These are phyloP conservation scores for crab-eating macaque (Macaca fascicularis) DNA, from an alignment of 2,113 vertebrate species.

Conservation along the genomic window DNA sequence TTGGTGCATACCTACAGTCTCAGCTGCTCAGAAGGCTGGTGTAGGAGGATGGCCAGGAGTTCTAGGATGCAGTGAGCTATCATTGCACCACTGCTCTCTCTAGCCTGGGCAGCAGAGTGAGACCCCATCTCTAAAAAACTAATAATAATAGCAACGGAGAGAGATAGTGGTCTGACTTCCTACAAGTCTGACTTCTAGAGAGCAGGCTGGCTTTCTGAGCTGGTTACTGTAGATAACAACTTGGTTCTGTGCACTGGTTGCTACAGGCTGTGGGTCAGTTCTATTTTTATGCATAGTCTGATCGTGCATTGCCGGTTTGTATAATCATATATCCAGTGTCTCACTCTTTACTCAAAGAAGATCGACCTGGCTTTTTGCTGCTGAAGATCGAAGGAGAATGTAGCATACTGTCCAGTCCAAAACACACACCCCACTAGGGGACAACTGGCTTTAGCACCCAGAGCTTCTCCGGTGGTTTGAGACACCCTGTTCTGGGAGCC, in stretches of 20 bases:
- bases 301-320: accelerated
- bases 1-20: too few relatives aligned
- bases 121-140: too few relatives aligned
- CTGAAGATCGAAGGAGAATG: not conserved
- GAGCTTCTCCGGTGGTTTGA: not conserved
- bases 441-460: not conserved
- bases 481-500: too few relatives aligned
- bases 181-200: not conserved
- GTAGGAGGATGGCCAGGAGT: too few relatives aligned
- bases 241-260: not conserved
- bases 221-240: not conserved
- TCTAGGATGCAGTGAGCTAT: too few relatives aligned
- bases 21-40: too few relatives aligned
- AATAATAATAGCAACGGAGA: too few relatives aligned
- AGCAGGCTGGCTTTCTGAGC: not conserved
- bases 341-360: not conserved
- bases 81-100: too few relatives aligned
- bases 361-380: not conserved
- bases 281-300: not conserved
- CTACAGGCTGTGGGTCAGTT: not conserved
- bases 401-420: accelerated
- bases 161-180: not conserved
- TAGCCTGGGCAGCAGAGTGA: too few relatives aligned
- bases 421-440: not conserved
- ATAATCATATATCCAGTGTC: not conserved